Conservation (phyloP, 2,113 vertebrate species). For the Empidonax alnorum region DNA sequence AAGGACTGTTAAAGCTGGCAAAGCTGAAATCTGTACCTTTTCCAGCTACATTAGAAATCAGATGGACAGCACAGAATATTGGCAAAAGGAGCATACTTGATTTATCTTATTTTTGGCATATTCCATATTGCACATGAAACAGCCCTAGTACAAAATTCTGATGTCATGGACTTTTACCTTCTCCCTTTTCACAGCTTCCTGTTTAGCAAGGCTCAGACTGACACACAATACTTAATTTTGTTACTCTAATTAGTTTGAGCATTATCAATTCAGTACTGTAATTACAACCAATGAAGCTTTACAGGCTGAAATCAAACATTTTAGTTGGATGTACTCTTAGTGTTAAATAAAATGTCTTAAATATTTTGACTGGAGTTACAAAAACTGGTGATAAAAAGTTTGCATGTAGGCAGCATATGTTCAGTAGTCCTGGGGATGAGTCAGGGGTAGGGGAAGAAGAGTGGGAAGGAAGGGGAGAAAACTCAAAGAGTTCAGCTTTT, state of each 20-base stretch:
- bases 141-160: not conserved
- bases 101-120: not conserved
- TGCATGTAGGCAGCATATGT: not conserved
- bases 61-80: not conserved
- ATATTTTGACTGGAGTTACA: slow-evolving; percentile 25
- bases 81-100: not conserved
- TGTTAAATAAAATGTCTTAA: not conserved
- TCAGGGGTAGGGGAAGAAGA: not conserved
- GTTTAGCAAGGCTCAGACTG: not conserved
- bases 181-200: not conserved
- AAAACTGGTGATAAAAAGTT: not conserved
- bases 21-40: not conserved
- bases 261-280: not conserved
- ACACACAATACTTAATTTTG: not conserved
- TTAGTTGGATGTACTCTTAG: not conserved
- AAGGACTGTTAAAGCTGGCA: not conserved
- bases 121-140: not conserved
- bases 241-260: not conserved
- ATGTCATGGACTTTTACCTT: not conserved
- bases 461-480: not conserved
- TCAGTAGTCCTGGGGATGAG: not conserved
- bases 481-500: not conserved
- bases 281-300: not conserved
- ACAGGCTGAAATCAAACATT: not conserved
- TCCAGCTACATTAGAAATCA: not conserved